Conservation (phyloP, 2,113 vertebrate species). For the Felis chaus region DNA sequence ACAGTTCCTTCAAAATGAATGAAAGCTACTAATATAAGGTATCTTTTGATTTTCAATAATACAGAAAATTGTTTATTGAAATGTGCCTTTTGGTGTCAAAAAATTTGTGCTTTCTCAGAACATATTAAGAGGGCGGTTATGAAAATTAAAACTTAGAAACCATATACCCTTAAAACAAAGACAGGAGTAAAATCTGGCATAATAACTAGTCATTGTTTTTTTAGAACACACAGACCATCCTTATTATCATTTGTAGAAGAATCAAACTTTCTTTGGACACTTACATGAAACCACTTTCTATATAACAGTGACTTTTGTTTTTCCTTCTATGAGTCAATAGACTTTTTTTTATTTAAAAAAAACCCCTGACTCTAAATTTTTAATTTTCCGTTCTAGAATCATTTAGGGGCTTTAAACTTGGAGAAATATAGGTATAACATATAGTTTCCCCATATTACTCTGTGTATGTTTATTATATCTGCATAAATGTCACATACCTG, state of each 20-base stretch:
- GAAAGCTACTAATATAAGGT: neutral
- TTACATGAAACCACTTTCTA: neutral
- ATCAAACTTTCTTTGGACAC: neutral
- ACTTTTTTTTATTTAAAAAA: neutral
- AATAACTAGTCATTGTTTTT: neutral
- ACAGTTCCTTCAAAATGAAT: neutral
- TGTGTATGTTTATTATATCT: neutral
- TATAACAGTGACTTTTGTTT: neutral
- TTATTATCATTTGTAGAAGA: constrained; percentile 37
- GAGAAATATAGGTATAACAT: neutral
- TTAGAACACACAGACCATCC: neutral
- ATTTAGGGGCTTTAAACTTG: neutral
- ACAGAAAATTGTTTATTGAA: neutral
- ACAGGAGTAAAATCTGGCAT: neutral
- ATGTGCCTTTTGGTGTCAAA: neutral
- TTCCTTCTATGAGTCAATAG: neutral
- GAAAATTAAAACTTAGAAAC: neutral
- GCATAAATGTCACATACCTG: neutral
- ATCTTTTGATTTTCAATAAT: neutral
- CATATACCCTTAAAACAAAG: neutral
- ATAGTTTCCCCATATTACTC: neutral
- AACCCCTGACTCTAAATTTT: neutral
- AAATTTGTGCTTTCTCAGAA: neutral
- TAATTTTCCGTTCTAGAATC: neutral
- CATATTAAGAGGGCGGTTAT: neutral